phyloP scores from a whole-genome alignment of 2,888 invertebrate genomes.

The Drepana falcataria region DNA sequence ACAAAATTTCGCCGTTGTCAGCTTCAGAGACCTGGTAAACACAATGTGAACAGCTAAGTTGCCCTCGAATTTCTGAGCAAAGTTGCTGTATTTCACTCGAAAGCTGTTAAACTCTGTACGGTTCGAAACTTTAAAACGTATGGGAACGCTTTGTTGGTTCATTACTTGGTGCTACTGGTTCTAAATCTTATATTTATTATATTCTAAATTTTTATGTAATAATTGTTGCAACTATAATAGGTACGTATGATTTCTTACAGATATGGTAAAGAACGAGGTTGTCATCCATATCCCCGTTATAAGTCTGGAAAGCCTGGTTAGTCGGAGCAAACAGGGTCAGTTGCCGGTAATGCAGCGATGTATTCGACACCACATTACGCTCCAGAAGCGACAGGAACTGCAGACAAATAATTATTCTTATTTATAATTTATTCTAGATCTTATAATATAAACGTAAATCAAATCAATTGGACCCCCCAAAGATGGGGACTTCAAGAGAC shows the following conservation, averaged over 20 bases:
- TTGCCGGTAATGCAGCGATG: conserved; percentile 84
- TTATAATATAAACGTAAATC: neutral
- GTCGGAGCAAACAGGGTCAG: conserved; percentile 94
- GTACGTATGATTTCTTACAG: conserved; percentile 79
- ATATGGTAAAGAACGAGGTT: conserved; percentile 88
- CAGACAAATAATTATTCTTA: conserved; percentile 22
- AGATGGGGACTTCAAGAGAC: no score
- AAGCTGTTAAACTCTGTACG: conserved; percentile 13
- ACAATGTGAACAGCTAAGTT: conserved; percentile 11
- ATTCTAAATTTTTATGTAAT: no score
- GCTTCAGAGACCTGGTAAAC: conserved; percentile 1
- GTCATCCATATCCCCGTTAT: conserved; percentile 78
- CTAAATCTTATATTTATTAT: no score
- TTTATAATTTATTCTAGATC: neutral
- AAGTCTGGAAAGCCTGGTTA: conserved; percentile 90
- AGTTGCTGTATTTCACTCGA: conserved; percentile 4
- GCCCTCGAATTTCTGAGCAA: conserved; percentile 18
- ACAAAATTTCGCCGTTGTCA: neutral
- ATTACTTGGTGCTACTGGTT: no score
- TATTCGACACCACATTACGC: conserved; percentile 84
- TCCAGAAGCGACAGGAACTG: conserved; percentile 90
- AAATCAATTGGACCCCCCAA: no score
- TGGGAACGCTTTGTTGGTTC: neutral
- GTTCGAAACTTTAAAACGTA: conserved; percentile 11
- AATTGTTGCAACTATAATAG: no score